Base-by-base conservation (phyloP, 2,113 vertebrate genomes). In the Thamnophis sirtalis region DNA sequence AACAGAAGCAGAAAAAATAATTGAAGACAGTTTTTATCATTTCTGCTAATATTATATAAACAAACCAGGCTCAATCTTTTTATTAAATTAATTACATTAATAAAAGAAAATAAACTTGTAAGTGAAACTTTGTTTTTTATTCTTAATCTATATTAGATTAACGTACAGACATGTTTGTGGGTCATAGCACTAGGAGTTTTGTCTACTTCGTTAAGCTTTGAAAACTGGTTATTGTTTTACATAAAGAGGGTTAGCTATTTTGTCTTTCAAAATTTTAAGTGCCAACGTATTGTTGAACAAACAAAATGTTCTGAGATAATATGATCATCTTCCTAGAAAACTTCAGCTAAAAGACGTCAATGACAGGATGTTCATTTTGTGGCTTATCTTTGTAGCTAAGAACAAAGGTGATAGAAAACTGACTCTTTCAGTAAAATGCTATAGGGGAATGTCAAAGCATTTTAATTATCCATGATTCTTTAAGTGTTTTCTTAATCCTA, bases 391-490 rank as follows among this genome's bases (percentile, higher is more conserved):
- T 96, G 93, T 95, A 96, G 96, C 96, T 95, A 93, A 96, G 94
- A 96, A 93, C 0, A 0, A 9, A 86, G 88, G 96, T 91, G 97
- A 96, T 95, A 97, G 97, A 97, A 98, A 97, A 96, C 96, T 94
- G 92, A 94, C 96, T 96, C 93, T 92, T 95, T 96, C 96, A 96
- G 95, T 91, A 97, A 97, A 96, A 96, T 94, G 91, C 38, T 91
- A 88, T 91, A 86, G 91, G 94, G 94, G 96, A 96, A 94, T 73
- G 91, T 96, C 92, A 97, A 94, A 96, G 56, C 93, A 93, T 97
- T 56, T 92, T 80, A 97, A 97, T 97, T 96, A 97, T 90, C 93
- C 11, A 24, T 97, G 97, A 98, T 97, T 97, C 97, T 97, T 95
- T 93, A 94, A 90, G 91, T 87, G 73, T 94, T 94, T 96, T 97